Evolutionary conservation across 2,113 vertebrate genomes (phyloP).

Genomic region (Urocolius indicus): DNA sequence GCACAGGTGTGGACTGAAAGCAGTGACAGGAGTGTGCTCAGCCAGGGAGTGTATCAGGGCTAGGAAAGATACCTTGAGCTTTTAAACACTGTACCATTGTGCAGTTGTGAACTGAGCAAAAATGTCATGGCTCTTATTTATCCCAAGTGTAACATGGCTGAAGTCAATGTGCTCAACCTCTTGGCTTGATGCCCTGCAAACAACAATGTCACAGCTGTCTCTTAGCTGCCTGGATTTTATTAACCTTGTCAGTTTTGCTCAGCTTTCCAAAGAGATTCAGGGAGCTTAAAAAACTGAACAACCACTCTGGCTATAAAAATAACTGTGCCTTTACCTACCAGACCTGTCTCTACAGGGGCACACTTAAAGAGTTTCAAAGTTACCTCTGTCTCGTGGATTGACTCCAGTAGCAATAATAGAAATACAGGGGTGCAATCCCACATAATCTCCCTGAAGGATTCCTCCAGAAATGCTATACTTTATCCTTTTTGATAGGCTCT

Average conservation of each 20-base stretch:
- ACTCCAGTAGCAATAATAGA: not conserved
- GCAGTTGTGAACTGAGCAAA: not conserved
- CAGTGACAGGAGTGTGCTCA: not conserved
- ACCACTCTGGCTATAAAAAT: not conserved
- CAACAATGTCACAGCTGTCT: not conserved
- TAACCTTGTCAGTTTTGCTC: constrained; percentile 4
- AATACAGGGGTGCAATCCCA: rapidly evolving
- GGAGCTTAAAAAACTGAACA: not conserved
- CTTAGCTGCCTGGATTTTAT: not conserved
- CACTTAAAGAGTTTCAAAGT: not conserved
- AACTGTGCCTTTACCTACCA: not conserved
- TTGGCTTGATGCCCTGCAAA: not conserved
- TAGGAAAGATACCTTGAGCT: not conserved
- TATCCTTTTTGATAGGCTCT: not conserved
- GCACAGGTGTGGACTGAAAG: rapidly evolving
- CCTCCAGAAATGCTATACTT: not conserved
- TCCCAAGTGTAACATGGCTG: not conserved
- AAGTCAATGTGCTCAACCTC: not conserved
- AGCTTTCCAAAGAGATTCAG: not conserved
- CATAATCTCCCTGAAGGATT: rapidly evolving
- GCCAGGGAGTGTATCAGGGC: not conserved
- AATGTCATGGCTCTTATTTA: not conserved
- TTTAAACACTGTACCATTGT: rapidly evolving
- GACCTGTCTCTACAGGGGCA: not conserved
- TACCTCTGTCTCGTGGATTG: not conserved